phyloP scores from a whole-genome alignment of 2,113 vertebrate genomes.

The Colinus virginianus region DNA sequence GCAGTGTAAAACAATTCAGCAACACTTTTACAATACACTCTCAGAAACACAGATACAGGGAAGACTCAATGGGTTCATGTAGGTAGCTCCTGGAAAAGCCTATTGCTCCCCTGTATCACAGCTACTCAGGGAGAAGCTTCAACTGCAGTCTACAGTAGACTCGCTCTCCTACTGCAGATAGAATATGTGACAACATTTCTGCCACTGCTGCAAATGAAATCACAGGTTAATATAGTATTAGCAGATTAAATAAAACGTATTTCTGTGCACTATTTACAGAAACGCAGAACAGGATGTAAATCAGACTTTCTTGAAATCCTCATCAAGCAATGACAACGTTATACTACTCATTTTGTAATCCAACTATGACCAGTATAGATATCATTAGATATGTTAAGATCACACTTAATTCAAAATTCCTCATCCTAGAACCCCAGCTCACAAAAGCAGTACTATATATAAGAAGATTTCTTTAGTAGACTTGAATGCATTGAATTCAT shows the following conservation, averaged over 20 bases:
- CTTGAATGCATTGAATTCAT: not conserved
- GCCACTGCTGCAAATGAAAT: not conserved
- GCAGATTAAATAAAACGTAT: not conserved
- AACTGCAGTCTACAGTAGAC: not conserved
- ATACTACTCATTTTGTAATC: not conserved
- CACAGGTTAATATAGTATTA: not conserved
- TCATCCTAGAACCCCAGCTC: not conserved
- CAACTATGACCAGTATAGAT: not conserved
- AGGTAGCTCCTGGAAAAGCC: not conserved
- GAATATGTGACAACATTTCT: not conserved
- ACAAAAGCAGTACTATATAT: not conserved
- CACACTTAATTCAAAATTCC: not conserved
- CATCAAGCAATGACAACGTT: not conserved
- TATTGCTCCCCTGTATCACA: not conserved
- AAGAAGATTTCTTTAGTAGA: not conserved
- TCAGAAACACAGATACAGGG: not conserved
- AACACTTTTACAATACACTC: not conserved
- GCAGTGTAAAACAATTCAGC: constrained; percentile 12
- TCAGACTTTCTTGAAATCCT: not conserved
- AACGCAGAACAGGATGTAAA: not conserved
- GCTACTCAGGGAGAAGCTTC: not conserved
- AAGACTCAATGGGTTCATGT: not conserved
- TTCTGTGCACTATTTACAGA: not conserved
- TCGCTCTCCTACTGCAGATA: not conserved
- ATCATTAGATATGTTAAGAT: not conserved